A percentile compares a stretch with the other conserved stretches of the same genome.
Evolutionary conservation across 1,140 invertebrate species (phyloP).

Genomic region (Linepithema humile): DNA sequence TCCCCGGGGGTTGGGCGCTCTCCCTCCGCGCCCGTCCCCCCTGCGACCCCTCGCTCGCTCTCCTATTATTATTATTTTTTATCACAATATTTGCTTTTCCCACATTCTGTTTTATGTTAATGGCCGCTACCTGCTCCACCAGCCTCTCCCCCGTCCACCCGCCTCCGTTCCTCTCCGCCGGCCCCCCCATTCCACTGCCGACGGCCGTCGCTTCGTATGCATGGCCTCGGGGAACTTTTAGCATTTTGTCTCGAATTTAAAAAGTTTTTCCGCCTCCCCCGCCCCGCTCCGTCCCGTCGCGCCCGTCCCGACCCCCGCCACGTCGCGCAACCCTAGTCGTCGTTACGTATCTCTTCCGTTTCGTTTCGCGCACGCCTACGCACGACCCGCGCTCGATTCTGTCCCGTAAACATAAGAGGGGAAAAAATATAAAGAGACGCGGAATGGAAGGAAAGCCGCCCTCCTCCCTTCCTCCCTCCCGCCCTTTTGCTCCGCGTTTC

Average conservation of each 20-base stretch:
- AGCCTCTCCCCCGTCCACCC: not conserved
- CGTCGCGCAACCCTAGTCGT: constrained; percentile 12
- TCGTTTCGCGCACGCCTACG: constrained; percentile 40
- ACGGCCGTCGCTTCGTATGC: constrained; percentile 75
- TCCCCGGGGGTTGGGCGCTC: constrained; percentile 69
- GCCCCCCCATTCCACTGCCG: constrained; percentile 64
- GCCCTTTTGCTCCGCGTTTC: not conserved
- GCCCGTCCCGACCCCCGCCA: constrained; percentile 40
- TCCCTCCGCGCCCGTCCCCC: not conserved
- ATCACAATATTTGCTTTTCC: constrained; percentile 83
- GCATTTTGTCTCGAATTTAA: constrained; percentile 82
- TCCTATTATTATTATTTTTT: constrained; percentile 83
- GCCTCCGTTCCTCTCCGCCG: constrained; percentile 46
- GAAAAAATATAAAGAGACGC: constrained; percentile 53
- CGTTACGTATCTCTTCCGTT: constrained; percentile 34
- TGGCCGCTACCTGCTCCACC: constrained; percentile 70
- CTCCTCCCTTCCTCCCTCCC: not conserved
- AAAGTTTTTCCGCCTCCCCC: constrained; percentile 74
- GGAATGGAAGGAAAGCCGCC: constrained; percentile 29
- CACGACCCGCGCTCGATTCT: constrained; percentile 39
- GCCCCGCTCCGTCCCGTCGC: constrained; percentile 7
- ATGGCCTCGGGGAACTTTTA: constrained; percentile 82
- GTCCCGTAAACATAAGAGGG: constrained; percentile 57
- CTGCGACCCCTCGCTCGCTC: constrained; percentile 53
- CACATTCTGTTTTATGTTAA: constrained; percentile 84